Conservation (phyloP, 2,113 vertebrate genomes). For the Tamias sibiricus region DNA sequence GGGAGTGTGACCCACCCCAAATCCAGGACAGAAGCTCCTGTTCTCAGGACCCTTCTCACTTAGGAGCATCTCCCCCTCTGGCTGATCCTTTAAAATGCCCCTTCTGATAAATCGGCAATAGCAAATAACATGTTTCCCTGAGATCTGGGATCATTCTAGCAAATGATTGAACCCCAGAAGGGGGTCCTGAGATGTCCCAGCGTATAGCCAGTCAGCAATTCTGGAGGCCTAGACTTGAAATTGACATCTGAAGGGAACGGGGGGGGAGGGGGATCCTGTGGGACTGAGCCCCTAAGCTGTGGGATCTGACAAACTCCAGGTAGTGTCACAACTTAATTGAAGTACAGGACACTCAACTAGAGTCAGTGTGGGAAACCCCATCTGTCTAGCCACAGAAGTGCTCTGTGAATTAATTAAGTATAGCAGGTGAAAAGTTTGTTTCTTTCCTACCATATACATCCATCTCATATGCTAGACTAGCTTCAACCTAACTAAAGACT, state of each 20-base stretch:
- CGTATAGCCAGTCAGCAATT: not conserved
- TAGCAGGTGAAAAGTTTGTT: not conserved
- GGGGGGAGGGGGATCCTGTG: not conserved
- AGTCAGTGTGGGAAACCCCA: not conserved
- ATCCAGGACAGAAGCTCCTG: not conserved
- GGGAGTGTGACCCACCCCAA: fast-evolving
- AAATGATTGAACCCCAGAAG: not conserved
- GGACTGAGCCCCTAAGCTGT: not conserved
- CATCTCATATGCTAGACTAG: not conserved
- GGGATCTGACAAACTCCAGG: not conserved
- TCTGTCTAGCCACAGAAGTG: not conserved
- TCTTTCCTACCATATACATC: no score
- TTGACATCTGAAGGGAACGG: not conserved
- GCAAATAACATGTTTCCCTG: not conserved
- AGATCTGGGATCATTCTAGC: not conserved
- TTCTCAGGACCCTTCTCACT: not conserved
- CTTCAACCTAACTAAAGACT: not conserved
- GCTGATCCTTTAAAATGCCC: not conserved
- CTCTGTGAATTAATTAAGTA: no score
- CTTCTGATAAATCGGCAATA: not conserved
- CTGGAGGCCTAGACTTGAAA: not conserved
- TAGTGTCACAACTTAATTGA: not conserved
- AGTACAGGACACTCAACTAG: not conserved
- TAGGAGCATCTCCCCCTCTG: not conserved
- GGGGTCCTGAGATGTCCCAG: not conserved